phyloP scores from a whole-genome alignment of 64 coral and sea anemone genomes.

The Astreopora myriophthalma region DNA sequence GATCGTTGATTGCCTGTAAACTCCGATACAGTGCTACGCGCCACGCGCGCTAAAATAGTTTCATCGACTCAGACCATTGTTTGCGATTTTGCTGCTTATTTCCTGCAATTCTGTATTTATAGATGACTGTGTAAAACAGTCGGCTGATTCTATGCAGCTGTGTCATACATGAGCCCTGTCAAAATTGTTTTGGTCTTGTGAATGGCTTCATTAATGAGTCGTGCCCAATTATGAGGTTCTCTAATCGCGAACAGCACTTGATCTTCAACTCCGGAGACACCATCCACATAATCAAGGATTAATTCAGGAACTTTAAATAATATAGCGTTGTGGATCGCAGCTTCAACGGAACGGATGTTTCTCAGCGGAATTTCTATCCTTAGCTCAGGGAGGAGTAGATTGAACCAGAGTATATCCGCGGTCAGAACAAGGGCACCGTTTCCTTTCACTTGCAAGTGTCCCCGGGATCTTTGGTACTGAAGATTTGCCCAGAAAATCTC shows the following conservation, averaged over 20 bases:
- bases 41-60: too few relatives aligned
- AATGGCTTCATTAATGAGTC: too few relatives aligned
- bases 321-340: neutral
- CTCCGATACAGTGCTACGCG: too few relatives aligned
- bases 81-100: too few relatives aligned
- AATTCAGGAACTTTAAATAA: too few relatives aligned
- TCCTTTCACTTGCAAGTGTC: neutral
- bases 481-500: neutral
- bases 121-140: too few relatives aligned
- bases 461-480: neutral
- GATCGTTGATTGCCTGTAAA: too few relatives aligned
- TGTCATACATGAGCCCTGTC: too few relatives aligned
- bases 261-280: neutral
- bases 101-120: too few relatives aligned
- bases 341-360: neutral
- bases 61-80: too few relatives aligned
- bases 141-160: too few relatives aligned
- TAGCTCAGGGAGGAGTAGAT: neutral
- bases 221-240: neutral
- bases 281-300: neutral
- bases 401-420: neutral
- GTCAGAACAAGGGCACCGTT: constrained; percentile 4
- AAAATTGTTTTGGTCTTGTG: too few relatives aligned
- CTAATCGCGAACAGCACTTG: neutral
- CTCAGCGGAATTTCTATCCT: neutral